phyloP scores from a whole-genome alignment of 2,888 invertebrate genomes.

The Gerris lacustris region DNA sequence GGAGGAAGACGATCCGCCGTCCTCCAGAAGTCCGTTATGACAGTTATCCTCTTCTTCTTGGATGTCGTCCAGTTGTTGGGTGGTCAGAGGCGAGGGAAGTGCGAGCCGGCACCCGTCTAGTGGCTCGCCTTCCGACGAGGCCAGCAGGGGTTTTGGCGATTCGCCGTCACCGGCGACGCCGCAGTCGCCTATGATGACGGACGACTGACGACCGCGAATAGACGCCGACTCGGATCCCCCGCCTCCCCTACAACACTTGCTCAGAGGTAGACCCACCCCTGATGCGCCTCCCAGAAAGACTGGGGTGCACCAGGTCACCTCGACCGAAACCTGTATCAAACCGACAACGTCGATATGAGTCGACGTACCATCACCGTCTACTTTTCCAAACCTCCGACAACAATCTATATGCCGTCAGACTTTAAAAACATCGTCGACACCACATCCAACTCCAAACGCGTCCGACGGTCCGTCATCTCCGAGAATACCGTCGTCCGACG shows the following conservation, averaged over 20 bases:
- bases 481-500: too few species aligned
- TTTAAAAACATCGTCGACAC: too few species aligned
- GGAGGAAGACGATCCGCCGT: conserved; percentile 21
- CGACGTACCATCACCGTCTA: too few species aligned
- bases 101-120: background rate
- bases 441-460: too few species aligned
- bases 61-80: conserved; percentile 27
- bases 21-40: conserved; percentile 24
- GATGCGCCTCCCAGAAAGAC: background rate
- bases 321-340: too few species aligned
- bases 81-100: conserved; percentile 14
- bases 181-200: conserved; percentile 10
- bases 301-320: too few species aligned
- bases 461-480: too few species aligned
- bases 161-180: conserved; percentile 13
- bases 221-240: conserved; percentile 20
- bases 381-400: too few species aligned
- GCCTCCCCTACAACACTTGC: conserved; percentile 18
- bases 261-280: background rate
- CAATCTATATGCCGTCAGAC: too few species aligned
- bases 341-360: too few species aligned
- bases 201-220: conserved; percentile 8
- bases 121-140: conserved; percentile 9
- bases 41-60: conserved; percentile 29
- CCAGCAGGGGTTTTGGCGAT: background rate